Conservation (phyloP, 2,888 invertebrate species). For the Chalcosyrphus nemorum region DNA sequence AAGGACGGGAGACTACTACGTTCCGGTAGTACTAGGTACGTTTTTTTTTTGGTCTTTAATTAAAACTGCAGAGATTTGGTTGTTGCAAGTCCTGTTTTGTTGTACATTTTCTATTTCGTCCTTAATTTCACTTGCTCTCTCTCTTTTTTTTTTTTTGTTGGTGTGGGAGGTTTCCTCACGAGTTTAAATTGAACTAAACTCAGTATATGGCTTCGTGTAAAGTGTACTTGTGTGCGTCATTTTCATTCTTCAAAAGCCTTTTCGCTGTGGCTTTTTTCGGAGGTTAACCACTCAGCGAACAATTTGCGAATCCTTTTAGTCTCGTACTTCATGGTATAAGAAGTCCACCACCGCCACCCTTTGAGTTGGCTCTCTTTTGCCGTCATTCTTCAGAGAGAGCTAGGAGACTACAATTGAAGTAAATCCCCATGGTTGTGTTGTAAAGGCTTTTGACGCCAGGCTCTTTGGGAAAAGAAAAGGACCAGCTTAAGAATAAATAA, state of each 20-base stretch:
- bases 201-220: not conserved
- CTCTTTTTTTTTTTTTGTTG: no score
- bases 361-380: conserved; percentile 4
- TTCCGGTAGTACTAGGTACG: not conserved
- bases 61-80: conserved; percentile 41
- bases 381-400: conserved; percentile 10
- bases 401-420: conserved; percentile 60
- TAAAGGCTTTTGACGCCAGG: conserved; percentile 26
- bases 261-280: conserved; percentile 23
- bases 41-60: conserved; percentile 47
- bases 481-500: conserved; percentile 49
- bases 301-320: conserved; percentile 61
- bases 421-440: conserved; percentile 37
- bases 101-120: conserved; percentile 18
- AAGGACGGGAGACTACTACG: not conserved
- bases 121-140: conserved; percentile 28
- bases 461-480: conserved; percentile 12
- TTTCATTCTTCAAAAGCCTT: conserved; percentile 36
- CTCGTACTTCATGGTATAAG: not conserved
- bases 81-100: not conserved
- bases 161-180: not conserved
- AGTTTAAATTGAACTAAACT: conserved; percentile 2
- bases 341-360: not conserved
- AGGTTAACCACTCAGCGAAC: conserved; percentile 60
- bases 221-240: conserved; percentile 13